Conservation (phyloP, 2,888 invertebrate genomes). For the Blomia tropicalis region DNA sequence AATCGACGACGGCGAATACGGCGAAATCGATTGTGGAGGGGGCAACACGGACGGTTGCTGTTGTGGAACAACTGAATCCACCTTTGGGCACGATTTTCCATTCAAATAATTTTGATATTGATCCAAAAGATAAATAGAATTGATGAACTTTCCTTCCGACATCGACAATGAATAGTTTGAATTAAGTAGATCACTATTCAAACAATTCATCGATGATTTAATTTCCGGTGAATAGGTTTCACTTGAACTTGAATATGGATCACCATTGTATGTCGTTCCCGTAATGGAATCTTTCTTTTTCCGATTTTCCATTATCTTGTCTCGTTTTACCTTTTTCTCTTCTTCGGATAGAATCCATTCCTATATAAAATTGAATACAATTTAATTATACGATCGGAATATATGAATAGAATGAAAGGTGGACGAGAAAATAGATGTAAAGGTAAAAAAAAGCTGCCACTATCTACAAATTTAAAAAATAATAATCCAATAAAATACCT, state of each 20-base stretch:
- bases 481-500: too few relatives aligned
- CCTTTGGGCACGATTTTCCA: too few relatives aligned
- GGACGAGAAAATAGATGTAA: background rate
- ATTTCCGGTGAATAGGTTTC: background rate
- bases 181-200: slow-evolving; percentile 14
- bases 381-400: background rate
- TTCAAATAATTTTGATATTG: background rate
- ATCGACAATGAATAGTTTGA: slow-evolving; percentile 4
- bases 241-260: background rate
- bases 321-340: slow-evolving; percentile 67
- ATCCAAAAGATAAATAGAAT: slow-evolving; percentile 2
- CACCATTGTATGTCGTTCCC: background rate
- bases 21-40: background rate
- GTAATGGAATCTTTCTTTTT: slow-evolving; percentile 10
- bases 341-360: slow-evolving; percentile 94
- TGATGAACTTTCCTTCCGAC: slow-evolving; percentile 11
- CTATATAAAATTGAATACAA: background rate
- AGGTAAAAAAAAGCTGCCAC: too few relatives aligned
- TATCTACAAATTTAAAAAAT: background rate
- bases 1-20: background rate
- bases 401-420: background rate
- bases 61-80: too few relatives aligned
- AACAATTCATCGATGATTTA: background rate
- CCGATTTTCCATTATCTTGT: slow-evolving; percentile 56
- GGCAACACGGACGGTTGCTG: too few relatives aligned